Percentiles rank a stretch among this genome's conserved stretches.
Conservation (phyloP, 2,113 vertebrate genomes). For the Engraulis encrasicolus region DNA sequence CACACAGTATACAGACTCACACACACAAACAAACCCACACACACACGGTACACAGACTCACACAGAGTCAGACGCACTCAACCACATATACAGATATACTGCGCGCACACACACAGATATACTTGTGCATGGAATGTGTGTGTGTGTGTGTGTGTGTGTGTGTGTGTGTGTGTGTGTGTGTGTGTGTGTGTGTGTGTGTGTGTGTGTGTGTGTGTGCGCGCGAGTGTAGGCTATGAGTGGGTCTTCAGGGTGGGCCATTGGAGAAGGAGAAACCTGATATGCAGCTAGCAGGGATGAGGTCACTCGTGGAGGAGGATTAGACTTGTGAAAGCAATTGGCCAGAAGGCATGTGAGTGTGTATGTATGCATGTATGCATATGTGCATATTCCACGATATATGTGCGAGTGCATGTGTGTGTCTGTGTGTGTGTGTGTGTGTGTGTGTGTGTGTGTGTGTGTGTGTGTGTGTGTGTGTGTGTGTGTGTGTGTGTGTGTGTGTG, state of each 20-base stretch:
- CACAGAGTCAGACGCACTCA: conserved; percentile 8
- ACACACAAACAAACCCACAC: background rate
- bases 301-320: conserved; percentile 57
- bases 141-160: conserved; percentile 30
- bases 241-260: conserved; percentile 33
- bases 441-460: conserved; percentile 6
- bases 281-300: conserved; percentile 58
- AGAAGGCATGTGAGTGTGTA: background rate
- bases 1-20: background rate
- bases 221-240: no score
- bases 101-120: background rate
- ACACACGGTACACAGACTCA: background rate
- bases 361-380: conserved; percentile 7
- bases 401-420: background rate
- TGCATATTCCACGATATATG: background rate
- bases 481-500: background rate
- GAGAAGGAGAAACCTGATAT: conserved; percentile 61
- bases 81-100: background rate
- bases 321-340: conserved; percentile 35
- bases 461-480: background rate
- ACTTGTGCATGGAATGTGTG: background rate
- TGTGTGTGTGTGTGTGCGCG: conserved; percentile 21
- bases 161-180: background rate
- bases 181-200: conserved; percentile 19
- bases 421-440: background rate